Percentiles rank a stretch among this genome's conserved stretches.
Evolutionary conservation across 1,140 invertebrate species (phyloP).

Genomic region (Bombus terrestris): DNA sequence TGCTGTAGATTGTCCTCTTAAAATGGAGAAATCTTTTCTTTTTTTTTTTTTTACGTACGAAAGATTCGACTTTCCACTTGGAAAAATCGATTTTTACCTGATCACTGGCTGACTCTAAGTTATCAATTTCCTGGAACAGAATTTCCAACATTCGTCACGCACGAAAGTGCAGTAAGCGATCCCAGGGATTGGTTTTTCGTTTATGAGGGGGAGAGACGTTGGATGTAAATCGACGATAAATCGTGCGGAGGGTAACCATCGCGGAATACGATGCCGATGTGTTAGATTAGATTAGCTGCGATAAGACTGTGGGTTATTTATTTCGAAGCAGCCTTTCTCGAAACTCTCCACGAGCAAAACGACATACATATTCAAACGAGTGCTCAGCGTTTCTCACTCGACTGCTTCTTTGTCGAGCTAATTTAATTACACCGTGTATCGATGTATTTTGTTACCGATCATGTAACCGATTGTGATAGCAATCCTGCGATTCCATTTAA

Average conservation of each 20-base stretch:
- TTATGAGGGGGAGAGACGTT: not conserved
- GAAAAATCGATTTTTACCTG: not conserved
- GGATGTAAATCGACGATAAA: constrained; percentile 5
- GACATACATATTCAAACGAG: constrained; percentile 1
- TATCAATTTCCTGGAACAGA: not conserved
- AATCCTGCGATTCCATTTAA: not conserved
- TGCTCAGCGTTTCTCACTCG: not conserved
- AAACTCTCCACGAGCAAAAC: not conserved
- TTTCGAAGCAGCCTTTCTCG: not conserved
- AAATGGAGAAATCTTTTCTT: no score
- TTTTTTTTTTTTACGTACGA: no score
- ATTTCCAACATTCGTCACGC: not conserved
- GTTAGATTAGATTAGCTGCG: constrained; percentile 13
- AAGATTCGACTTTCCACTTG: no score
- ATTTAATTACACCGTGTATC: constrained; percentile 10
- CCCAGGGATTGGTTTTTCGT: not conserved
- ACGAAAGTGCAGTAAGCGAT: not conserved
- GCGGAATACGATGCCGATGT: not conserved
- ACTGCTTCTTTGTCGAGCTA: not conserved
- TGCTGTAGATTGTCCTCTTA: not conserved
- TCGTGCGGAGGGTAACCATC: constrained; percentile 1
- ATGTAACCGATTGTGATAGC: not conserved
- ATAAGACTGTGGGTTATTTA: constrained; percentile 9
- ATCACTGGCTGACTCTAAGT: not conserved
- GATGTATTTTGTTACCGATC: not conserved